These are phyloP conservation scores for Caenorhabditis sp. DNA, from an alignment of 2,888 invertebrate genomes.

Conservation along the genomic window DNA sequence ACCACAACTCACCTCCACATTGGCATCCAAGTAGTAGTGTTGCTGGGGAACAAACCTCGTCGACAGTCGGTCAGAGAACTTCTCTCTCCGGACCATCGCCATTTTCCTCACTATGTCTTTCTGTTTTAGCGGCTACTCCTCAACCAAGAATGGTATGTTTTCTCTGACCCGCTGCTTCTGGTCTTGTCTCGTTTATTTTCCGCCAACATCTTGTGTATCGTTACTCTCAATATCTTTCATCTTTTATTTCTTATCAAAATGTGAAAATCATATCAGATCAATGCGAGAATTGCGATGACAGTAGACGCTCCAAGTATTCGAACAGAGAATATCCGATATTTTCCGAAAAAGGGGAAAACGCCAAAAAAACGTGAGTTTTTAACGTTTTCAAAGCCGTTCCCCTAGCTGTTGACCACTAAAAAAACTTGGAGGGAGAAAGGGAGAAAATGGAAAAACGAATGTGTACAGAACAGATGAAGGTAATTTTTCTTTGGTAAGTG, in stretches of 20 bases:
- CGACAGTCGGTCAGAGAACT: conserved; percentile 40
- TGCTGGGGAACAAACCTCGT: conserved; percentile 48
- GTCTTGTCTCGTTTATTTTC: conserved; percentile 21
- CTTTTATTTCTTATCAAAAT: conserved; percentile 4
- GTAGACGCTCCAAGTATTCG: conserved; percentile 77
- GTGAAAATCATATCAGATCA: conserved; percentile 59
- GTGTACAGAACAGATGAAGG: conserved; percentile 17
- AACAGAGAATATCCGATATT: conserved; percentile 79
- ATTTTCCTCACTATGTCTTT: conserved; percentile 61
- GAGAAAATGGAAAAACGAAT: not conserved
- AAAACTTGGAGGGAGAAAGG: not conserved
- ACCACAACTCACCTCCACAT: conserved; percentile 58
- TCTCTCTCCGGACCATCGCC: conserved; percentile 60
- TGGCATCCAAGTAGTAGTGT: conserved; percentile 42
- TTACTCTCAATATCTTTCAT: conserved; percentile 28
- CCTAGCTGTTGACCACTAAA: not conserved
- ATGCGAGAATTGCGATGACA: conserved; percentile 75
- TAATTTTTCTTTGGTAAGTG: conserved; percentile 46
- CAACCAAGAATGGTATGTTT: conserved; percentile 63
- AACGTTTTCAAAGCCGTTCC: not conserved
- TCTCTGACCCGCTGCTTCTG: conserved; percentile 31
- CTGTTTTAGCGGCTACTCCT: conserved; percentile 59
- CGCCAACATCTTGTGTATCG: conserved; percentile 14
- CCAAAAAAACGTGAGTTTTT: conserved; percentile 71
- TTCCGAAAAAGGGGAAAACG: conserved; percentile 75